Base-by-base conservation (phyloP, 1,140 invertebrate species). In the Orius insidiosus region DNA sequence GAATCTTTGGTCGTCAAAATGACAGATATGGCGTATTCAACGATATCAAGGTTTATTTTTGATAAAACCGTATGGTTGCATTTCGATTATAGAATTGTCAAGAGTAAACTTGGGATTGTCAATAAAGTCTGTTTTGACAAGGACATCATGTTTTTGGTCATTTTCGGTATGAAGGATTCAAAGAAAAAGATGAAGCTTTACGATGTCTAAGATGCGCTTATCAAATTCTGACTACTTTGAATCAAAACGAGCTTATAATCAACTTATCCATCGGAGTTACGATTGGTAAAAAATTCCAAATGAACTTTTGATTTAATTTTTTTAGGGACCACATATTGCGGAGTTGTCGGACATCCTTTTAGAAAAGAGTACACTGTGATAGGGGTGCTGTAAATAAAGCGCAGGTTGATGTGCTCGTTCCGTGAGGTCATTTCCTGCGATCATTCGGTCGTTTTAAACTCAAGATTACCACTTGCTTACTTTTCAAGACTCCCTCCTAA, bases 301-400 rank as follows among this genome's bases (percentile, higher is more conserved):
- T 44, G 30, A 19, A 14, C 1, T 35, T 7, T 43, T n/a, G n/a
- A n/a, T n/a, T n/a, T n/a, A n/a, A 8, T 18, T 16, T 45, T 51
- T 57, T 37, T 37, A 54, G 71, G 71, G 6, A 66, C 72, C 57
- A 75, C 74, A 1, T 83, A 81, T 55, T 84, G 80, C 56, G 80
- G 80, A 7, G 76, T 83, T 0, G 70, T 84, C 19, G 81, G 81
- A 1, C 79, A 85, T 59, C 67, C 73, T 15, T 61, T 78, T 32
- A 59, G 81, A 46, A 68, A 76, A 54, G 81, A 84, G 57, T 83
- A 82, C 52, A 80, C 79, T 3, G 78, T 84, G 0, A 81, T 85
- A 33, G 78, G 81, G 67, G 72, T 43, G 66, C 74, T 16, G 80
- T 84, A 1, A 83, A 83, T 54, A 81, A 78, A 55, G 80, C 80